Base-by-base conservation (phyloP, 2,113 vertebrate genomes). In the Callipepla squamata region DNA sequence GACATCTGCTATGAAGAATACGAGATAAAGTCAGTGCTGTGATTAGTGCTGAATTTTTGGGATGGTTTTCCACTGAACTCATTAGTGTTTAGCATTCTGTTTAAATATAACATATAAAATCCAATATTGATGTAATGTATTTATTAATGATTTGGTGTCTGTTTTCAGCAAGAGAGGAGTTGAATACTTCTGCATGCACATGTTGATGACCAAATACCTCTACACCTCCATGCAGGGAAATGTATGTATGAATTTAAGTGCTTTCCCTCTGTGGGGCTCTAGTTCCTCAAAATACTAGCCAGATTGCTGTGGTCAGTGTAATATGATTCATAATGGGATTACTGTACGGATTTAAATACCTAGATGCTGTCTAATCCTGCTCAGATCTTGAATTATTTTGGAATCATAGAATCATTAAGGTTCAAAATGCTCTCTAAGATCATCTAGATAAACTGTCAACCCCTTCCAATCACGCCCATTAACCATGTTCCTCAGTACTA, bases 381-480 rank as follows among this genome's bases (percentile, higher is more conserved):
- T 85, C 13, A 67, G 80, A 3, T 14, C 58, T 76, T 47, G 21
- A 59, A 69, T 65, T 65, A 11, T 10, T 85, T 48, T 0, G 0
- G 13, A 5, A 2, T 53, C 51, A 53, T 17, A 53, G 26, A 53
- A 53, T 30, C 51, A 53, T 28, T 53, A 53, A 53, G 15, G 9
- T 53, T 53, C 15, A 6, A 53, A 53, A 53, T 30, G 26, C 28
- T 26, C 51, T 17, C 51, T 17, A 53, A 28, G 26, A 53, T 30
- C 8, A 53, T 30, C 26, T 28, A 17, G 51, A 30, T 26, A 15
- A 30, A 53, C 51, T 30, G 26, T 28, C 51, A 53, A 53, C 14
- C 51, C 51, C 17, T 53, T 53, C 26, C 26, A 53, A 53, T 26
- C 26, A 53, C 28, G 8, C 14, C 51, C 51, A 53, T 53, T 53